Conservation (phyloP, 2,797 vertebrate genomes). For the Cyclura pinguis region DNA sequence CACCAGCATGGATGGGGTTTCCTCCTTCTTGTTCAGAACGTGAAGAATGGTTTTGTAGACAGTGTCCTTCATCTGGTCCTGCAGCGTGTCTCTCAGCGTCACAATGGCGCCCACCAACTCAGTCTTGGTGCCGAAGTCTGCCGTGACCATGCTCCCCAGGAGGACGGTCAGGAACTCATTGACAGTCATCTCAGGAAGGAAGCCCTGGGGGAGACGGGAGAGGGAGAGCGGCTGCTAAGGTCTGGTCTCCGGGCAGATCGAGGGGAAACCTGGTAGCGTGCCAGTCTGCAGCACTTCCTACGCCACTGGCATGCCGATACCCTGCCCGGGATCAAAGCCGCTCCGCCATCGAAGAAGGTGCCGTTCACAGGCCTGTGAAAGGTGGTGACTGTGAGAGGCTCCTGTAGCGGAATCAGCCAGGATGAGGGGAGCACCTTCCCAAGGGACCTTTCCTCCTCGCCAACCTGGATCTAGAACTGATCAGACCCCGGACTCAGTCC, state of each 20-base stretch:
- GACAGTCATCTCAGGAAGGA: conserved; percentile 34
- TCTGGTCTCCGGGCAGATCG: no score
- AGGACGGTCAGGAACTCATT: conserved; percentile 63
- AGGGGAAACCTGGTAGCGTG: not conserved
- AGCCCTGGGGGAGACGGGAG: not conserved
- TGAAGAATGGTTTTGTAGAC: conserved; percentile 58
- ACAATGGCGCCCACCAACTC: conserved; percentile 59
- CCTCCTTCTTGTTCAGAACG: conserved; percentile 46
- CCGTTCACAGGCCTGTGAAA: no score
- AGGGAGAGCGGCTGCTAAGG: not conserved
- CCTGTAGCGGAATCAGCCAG: no score
- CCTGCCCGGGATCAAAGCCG: no score
- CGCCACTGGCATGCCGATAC: no score
- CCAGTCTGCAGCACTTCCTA: no score
- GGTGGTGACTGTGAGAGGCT: no score
- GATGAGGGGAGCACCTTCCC: no score
- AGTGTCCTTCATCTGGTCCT: conserved; percentile 25
- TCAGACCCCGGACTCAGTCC: no score
- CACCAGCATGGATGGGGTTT: conserved; percentile 36
- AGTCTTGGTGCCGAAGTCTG: conserved; percentile 19
- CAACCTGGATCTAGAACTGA: no score
- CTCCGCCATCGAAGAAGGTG: no score
- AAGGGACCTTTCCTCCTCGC: no score
- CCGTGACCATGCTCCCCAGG: conserved; percentile 48
- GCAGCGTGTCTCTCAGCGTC: conserved; percentile 48